Evolutionary conservation across 2,888 invertebrate species (phyloP), one percentile per base, ranked within the genome.

Genomic region (Athripsodes cinereus): DNA sequence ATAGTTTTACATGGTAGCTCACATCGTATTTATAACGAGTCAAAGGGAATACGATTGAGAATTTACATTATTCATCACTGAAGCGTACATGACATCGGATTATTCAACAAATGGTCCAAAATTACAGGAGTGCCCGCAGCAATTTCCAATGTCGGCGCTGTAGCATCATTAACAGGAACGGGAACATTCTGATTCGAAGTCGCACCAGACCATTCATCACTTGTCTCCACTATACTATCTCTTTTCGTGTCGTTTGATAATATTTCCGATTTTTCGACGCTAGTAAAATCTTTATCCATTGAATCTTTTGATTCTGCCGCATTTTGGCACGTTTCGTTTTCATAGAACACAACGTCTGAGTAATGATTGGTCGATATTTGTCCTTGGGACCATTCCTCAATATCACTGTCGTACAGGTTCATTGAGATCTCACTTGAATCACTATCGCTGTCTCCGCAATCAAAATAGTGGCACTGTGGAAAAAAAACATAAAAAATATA

Each of bases 111-210:
- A 55, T 77, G 73, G 64, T 78, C 76, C 0, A 78, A 69, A 2
- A 78, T 65, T 0, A 77, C 71, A 0, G 79, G 76, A 0, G 79
- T 77, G 0, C 76, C 77, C 0, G 78, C 78, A 0, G 78, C 78
- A 1, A 78, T 77, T 56, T 61, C 63, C 19, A 56, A 22, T 18
- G 57, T 34, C 10, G 63, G 58, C 40, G 58, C 60, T 49, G 55
- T 6, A 8, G 57, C 62, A 50, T 18, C 57, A 51, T 51, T 58
- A 53, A 53, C 34, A 20, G 31, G 40, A 49, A 53, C 46, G 53
- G 56, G 53, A 35, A 53, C 54, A 40, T 51, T 52, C n/a, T 18
- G 26, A 16, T 40, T 40, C 16, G 22, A 13, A 35, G 44, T 19
- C 48, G n/a, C n/a, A n/a, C n/a, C n/a, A n/a, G n/a, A n/a, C n/a